These are phyloP conservation scores for Synergus umbraculus DNA, from an alignment of 2,888 invertebrate genomes.

Conservation along the genomic window DNA sequence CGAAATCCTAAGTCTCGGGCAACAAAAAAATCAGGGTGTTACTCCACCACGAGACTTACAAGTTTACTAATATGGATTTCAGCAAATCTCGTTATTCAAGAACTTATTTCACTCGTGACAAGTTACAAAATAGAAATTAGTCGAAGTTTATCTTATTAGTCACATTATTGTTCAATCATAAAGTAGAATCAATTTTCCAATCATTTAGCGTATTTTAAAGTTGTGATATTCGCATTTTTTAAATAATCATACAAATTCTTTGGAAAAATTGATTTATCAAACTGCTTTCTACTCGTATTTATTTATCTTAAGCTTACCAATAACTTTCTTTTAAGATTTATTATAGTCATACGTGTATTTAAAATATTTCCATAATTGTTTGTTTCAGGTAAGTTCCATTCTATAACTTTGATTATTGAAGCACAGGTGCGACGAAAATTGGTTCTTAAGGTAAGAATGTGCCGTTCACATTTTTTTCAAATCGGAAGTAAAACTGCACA, in stretches of 20 bases:
- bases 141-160: not conserved
- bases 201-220: too few species aligned
- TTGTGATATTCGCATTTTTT: too few species aligned
- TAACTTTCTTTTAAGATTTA: not conserved
- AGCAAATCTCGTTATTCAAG: slow-evolving; percentile 15
- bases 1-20: slow-evolving; percentile 37
- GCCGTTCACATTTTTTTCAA: not conserved
- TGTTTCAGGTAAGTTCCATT: slow-evolving; percentile 27
- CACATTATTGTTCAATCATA: too few species aligned
- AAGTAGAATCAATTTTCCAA: too few species aligned
- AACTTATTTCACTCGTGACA: slow-evolving; percentile 27
- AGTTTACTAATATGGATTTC: slow-evolving; percentile 24
- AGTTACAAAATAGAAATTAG: slow-evolving; percentile 28
- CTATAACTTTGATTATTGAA: not conserved
- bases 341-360: not conserved
- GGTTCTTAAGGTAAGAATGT: slow-evolving; percentile 15
- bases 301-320: not conserved
- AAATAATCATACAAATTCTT: too few species aligned
- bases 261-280: not conserved
- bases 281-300: not conserved
- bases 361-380: not conserved
- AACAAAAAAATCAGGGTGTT: slow-evolving; percentile 31
- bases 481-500: not conserved
- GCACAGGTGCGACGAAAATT: not conserved
- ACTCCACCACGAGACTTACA: slow-evolving; percentile 25